A percentile compares a stretch with the other conserved stretches of the same genome.
phyloP scores from a whole-genome alignment of 2,113 vertebrate species.

The Sander vitreus region DNA sequence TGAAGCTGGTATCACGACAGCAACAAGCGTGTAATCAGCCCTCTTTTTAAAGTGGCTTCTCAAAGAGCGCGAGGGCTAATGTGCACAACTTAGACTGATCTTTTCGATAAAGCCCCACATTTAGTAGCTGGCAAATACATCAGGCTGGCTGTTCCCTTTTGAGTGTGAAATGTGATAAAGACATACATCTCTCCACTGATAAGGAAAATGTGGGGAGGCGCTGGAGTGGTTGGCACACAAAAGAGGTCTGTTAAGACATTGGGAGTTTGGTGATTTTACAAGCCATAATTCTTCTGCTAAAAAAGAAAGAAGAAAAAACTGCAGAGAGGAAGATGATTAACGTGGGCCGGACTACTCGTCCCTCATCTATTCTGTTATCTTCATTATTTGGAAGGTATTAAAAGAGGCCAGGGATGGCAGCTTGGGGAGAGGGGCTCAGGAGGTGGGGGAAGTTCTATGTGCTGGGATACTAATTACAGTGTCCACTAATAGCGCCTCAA shows the following conservation, averaged over 20 bases:
- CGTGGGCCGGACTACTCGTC: constrained; percentile 72
- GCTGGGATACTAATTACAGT: constrained; percentile 85
- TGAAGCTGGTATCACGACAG: constrained; percentile 76
- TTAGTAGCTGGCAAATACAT: constrained; percentile 81
- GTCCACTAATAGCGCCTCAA: constrained; percentile 86
- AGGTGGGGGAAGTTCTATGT: constrained; percentile 80
- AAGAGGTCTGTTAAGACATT: constrained; percentile 78
- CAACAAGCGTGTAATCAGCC: constrained; percentile 85
- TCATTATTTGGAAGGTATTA: constrained; percentile 83
- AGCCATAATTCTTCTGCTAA: constrained; percentile 73
- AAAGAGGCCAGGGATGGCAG: constrained; percentile 82
- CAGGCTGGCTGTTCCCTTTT: constrained; percentile 73
- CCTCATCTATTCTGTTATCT: constrained; percentile 81
- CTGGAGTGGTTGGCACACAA: constrained; percentile 75
- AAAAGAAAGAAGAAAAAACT: constrained; percentile 39
- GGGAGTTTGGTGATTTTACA: constrained; percentile 77
- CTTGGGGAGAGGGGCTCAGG: constrained; percentile 79
- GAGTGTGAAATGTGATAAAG: constrained; percentile 84
- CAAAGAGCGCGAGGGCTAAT: constrained; percentile 80
- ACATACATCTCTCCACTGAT: constrained; percentile 81
- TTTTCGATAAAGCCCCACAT: constrained; percentile 81
- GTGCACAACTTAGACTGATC: constrained; percentile 81
- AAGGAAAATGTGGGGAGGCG: constrained; percentile 78
- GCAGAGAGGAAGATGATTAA: constrained; percentile 79
- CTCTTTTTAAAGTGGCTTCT: constrained; percentile 78